Conservation (phyloP, 2,888 invertebrate genomes). For the Ornithoptera priamus region DNA sequence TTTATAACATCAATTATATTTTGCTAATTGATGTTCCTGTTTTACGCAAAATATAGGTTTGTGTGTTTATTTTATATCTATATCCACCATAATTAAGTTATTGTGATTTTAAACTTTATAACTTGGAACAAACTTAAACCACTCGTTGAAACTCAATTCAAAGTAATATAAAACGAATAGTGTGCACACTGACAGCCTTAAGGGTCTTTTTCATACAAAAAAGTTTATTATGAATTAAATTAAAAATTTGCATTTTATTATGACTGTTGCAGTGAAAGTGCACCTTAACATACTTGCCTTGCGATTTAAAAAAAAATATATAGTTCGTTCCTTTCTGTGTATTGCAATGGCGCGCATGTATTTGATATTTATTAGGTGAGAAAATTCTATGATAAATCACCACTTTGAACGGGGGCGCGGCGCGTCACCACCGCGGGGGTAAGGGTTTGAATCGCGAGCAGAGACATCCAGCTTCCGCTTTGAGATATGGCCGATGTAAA, state of each 20-base stretch:
- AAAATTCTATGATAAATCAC: conserved; percentile 62
- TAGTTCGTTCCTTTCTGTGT: conserved; percentile 37
- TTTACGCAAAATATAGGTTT: too few relatives aligned
- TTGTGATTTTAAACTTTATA: too few relatives aligned
- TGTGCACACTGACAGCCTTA: too few relatives aligned
- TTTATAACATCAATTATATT: too few relatives aligned
- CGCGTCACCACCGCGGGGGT: conserved; percentile 28
- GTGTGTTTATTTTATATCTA: too few relatives aligned
- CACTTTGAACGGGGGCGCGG: conserved; percentile 37
- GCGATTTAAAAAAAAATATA: background rate
- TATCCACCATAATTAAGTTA: too few relatives aligned
- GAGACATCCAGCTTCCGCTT: conserved; percentile 57
- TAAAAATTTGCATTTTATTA: background rate
- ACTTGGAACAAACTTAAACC: too few relatives aligned
- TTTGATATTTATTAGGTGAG: conserved; percentile 71
- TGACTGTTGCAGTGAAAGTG: background rate
- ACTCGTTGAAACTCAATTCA: too few relatives aligned
- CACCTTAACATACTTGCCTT: background rate
- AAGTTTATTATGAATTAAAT: background rate
- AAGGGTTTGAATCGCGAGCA: conserved; percentile 40
- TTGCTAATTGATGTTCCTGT: too few relatives aligned
- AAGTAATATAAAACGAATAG: too few relatives aligned
- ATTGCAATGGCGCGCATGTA: conserved; percentile 47
- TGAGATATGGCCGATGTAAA: conserved; percentile 34
- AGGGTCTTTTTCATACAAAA: too few relatives aligned